Evolutionary conservation across 2,113 vertebrate genomes (phyloP), one percentile per base, ranked within the genome.

Genomic region (Caranx ignobilis): DNA sequence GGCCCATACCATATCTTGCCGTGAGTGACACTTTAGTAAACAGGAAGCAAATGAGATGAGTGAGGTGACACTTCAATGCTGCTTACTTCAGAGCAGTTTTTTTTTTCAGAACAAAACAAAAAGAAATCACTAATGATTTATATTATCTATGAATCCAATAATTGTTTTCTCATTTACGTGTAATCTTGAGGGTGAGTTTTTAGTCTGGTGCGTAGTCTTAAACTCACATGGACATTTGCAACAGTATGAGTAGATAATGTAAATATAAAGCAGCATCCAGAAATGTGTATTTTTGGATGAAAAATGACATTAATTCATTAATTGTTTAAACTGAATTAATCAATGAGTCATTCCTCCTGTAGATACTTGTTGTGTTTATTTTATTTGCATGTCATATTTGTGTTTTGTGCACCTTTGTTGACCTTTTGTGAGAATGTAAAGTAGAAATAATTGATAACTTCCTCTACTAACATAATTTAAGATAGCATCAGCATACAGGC

Each of bases 181-280:
- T 32, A 9, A 6, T 47, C n/a, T 73, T 57, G 35, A 68, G 52
- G 62, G 32, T 2, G 6, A 19, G 13, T 71, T 39, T 21, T 71
- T 66, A 75, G 31, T 66, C 21, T 6, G 7, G 19, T 1, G 4
- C 37, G 57, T 11, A n/a, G 21, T 39, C n/a, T 11, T 19, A 60
- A 41, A 59, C 39, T 32, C 26, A 55, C 26, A 55, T 41, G 32
- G 19, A 70, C 57, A n/a, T 75, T 57, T 70, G 16, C 47, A 81
- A 47, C 26, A 63, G 55, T 16, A 34, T 62, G 39, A 62, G 62
- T 26, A 26, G 26, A 26, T 26, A 26, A 26, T 26, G 26, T 26
- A 26, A n/a, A n/a, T n/a, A n/a, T n/a, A n/a, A n/a, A n/a, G 35
- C 37, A 56, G 15, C 6, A 64, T 18, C 5, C 48, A 7, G 48